Conservation (phyloP, 2,113 vertebrate species). For the Archocentrus centrarchus region DNA sequence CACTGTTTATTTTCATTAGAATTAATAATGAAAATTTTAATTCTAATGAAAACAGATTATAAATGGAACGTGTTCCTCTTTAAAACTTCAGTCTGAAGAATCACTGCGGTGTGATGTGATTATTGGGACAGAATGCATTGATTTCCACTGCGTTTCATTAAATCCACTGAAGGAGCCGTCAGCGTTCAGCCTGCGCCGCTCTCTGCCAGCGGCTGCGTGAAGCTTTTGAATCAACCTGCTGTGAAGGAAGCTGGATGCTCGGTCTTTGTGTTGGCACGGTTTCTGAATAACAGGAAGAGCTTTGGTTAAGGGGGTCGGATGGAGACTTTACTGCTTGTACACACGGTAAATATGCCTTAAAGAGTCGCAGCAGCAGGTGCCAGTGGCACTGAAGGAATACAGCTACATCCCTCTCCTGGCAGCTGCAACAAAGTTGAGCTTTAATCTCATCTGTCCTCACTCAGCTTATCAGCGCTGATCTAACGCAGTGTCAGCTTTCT, state of each 20-base stretch:
- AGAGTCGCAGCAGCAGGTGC: constrained; percentile 50
- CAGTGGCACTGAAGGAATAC: not conserved
- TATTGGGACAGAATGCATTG: not conserved
- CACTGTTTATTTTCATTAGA: no score
- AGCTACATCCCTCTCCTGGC: not conserved
- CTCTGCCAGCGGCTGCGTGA: not conserved
- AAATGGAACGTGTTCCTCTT: not conserved
- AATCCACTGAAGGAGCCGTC: constrained; percentile 4
- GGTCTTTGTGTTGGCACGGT: constrained; percentile 44
- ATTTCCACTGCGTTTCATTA: not conserved
- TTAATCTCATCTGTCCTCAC: constrained; percentile 6
- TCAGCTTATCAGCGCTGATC: not conserved
- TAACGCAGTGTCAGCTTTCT: not conserved
- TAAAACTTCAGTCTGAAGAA: not conserved
- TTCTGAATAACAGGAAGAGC: constrained; percentile 65
- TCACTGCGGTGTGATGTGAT: not conserved
- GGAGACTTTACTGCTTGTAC: constrained; percentile 44
- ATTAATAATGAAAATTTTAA: not conserved
- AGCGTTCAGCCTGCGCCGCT: not conserved
- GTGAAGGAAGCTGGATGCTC: constrained; percentile 34
- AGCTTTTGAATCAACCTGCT: constrained; percentile 29
- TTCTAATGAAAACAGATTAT: not conserved
- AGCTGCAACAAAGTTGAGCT: not conserved
- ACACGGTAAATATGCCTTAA: constrained; percentile 19
- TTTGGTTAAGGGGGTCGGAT: constrained; percentile 13